Evolutionary conservation across 2,797 vertebrate species (phyloP), one percentile per base, ranked within the genome.

Genomic region (Gymnoscopelus microlampas): DNA sequence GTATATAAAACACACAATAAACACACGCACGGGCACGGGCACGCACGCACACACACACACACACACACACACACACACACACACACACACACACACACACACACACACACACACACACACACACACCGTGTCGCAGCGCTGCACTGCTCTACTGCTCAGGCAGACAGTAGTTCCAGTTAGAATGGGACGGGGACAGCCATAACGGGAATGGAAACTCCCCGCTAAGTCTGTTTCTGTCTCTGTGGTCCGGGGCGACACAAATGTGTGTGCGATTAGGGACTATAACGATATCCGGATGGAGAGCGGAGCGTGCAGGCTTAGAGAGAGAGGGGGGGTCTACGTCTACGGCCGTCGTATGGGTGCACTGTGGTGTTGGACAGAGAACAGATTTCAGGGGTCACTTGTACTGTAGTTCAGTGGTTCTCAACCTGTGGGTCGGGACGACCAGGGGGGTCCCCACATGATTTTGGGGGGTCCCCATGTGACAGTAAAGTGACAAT

Each of bases 161-260:
- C 84, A 86, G 82, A 88, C 76, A 82, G 84, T 83, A 26, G 9
- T 44, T 44, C 39, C 74, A 67, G 79, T 71, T 24, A 58, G 79
- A 83, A 73, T 44, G 71, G 80, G 81, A 83, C 68, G 72, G 79
- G 74, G 77, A 88, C 71, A 66, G 80, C 92, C 93, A 90, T 94
- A 94, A 94, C 82, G 74, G 93, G 93, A 94, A 92, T 94, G 94
- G 94, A 95, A 94, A 93, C 85, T 89, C 83, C 76, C 85, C 63
- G 78, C 78, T 81, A 63, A n/a, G 68, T 77, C 79, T 82, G 82
- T 89, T 80, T 82, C 85, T 88, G 88, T 88, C 71, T 89, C 78
- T 50, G 83, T 91, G 88, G 73, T 77, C 80, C 9, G 39, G 70
- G 83, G 84, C 77, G 86, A 85, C 87, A 92, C 79, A 80, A 89